Base-by-base conservation (phyloP, 2,113 vertebrate species). In the Sprattus sprattus region DNA sequence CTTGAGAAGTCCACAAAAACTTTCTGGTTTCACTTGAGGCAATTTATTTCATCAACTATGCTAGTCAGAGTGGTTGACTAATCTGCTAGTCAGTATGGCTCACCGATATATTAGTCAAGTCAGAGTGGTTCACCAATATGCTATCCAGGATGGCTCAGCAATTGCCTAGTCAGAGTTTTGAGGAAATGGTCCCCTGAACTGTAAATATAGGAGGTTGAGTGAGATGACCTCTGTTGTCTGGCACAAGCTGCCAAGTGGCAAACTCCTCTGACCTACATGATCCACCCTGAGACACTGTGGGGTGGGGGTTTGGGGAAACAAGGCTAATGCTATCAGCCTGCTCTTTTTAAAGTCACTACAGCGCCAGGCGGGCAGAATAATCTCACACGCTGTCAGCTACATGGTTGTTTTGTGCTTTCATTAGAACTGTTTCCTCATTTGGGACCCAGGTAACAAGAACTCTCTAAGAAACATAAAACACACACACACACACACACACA, bases 401-500 rank as follows among this genome's bases (percentile, higher is more conserved):
- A 60, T 22, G 54, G 54, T 60, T 60, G 20, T 60, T 22, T 22
- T 60, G 54, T 60, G 54, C 18, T 22, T 60, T 60, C 54, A 22
- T 20, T 60, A 60, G 54, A 22, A 60, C 54, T 60, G 54, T 60
- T 60, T 54, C 52, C 4, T 16, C 54, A 60, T 57, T 57, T 22
- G 2, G 18, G 2, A 20, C 54, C 18, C 54, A 20, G 22, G 54
- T 22, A 60, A 60, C 54, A 60, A 20, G 18, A 60, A 60, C 54
- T 60, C 18, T 60, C 54, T 22, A 60, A 60, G 54, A 60, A 60
- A 60, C 54, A 20, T 3, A 25, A 67, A 22, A 25, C n/a, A 25
- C 7, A 25, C 60, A 82, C 83, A 87, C 60, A 83, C 47, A 18
- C 11, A 18, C 57, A 60, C 20, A 60, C 57, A 60, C 57, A 60